phyloP scores from a whole-genome alignment of 2,113 vertebrate genomes.

The Coptodon bakossiorum region DNA sequence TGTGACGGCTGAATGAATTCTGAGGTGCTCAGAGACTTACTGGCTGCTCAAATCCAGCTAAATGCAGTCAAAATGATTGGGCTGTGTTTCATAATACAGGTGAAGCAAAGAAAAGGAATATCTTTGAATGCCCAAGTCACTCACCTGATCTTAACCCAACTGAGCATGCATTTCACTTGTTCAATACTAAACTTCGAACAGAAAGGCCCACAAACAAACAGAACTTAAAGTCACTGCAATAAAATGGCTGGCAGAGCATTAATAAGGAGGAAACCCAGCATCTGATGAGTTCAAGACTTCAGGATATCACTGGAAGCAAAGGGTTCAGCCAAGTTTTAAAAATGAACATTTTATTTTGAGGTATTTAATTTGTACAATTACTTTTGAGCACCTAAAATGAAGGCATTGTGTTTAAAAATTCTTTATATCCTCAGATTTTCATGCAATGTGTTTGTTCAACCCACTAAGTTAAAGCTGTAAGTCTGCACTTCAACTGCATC shows the following conservation, averaged over 20 bases:
- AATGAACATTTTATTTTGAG: background rate
- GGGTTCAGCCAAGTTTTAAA: background rate
- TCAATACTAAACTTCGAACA: rapidly evolving
- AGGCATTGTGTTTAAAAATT: background rate
- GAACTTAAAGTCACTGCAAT: rapidly evolving
- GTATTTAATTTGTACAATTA: rapidly evolving
- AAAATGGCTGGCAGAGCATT: background rate
- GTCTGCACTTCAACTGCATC: background rate
- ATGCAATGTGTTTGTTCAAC: background rate
- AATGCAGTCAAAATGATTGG: background rate
- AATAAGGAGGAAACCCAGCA: background rate
- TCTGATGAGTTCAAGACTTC: background rate
- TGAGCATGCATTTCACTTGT: background rate
- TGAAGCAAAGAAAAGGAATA: background rate
- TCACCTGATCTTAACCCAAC: background rate
- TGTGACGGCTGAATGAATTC: background rate
- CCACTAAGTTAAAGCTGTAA: background rate
- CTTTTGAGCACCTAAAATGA: background rate
- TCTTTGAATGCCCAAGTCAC: rapidly evolving
- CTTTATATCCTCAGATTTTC: background rate
- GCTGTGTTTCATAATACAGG: background rate
- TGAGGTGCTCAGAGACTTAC: background rate
- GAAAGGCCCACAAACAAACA: background rate
- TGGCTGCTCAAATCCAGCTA: background rate
- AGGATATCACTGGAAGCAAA: background rate